Conservation (phyloP, 2,113 vertebrate genomes). For the Alethe castanea region DNA sequence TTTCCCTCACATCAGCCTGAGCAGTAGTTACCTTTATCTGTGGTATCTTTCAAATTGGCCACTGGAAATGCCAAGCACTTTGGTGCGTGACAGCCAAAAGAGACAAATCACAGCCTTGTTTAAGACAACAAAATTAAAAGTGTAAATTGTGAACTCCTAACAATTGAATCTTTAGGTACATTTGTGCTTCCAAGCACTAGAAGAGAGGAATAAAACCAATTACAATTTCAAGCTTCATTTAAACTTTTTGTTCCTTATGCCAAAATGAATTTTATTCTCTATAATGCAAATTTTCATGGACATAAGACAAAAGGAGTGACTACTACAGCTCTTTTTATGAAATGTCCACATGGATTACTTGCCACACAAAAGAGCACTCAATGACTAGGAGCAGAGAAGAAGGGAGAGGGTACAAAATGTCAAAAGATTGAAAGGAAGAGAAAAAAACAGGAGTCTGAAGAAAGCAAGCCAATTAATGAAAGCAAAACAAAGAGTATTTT, state of each 20-base stretch:
- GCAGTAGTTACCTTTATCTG: not conserved
- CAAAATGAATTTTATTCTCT: slow-evolving; percentile 1
- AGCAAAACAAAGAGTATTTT: slow-evolving; percentile 36
- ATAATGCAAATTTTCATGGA: slow-evolving; percentile 43
- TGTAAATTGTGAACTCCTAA: not conserved
- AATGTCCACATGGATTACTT: slow-evolving; percentile 7
- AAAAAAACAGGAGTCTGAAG: not conserved
- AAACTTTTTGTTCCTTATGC: not conserved
- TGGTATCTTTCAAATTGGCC: not conserved
- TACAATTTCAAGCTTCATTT: slow-evolving; percentile 12
- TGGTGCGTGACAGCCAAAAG: not conserved
- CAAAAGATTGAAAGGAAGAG: not conserved
- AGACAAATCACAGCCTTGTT: not conserved
- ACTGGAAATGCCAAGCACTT: not conserved
- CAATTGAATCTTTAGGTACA: not conserved
- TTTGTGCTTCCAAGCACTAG: not conserved
- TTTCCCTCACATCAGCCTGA: not conserved
- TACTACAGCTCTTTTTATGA: slow-evolving; percentile 16
- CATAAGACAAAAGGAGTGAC: not conserved
- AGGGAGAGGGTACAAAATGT: not conserved
- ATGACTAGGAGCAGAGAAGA: not conserved
- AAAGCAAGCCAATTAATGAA: slow-evolving; percentile 26
- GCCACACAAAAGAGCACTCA: not conserved
- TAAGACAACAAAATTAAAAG: not conserved
- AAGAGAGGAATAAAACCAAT: not conserved